Conservation (phyloP, 2,113 vertebrate species). For the Cromileptes altivelis region DNA sequence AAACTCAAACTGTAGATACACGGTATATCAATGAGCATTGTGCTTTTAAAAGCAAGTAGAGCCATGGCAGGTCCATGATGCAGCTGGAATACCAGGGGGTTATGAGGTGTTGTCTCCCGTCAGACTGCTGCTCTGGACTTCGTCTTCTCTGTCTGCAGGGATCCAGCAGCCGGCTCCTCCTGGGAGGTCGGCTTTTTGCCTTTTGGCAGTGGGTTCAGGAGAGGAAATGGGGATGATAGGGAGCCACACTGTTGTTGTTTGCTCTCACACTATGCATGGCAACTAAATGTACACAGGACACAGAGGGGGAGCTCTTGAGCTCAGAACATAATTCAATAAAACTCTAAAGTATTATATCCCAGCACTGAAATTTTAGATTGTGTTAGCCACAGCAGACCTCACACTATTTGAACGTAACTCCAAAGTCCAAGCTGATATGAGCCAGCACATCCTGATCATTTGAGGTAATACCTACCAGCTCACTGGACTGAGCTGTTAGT, state of each 20-base stretch:
- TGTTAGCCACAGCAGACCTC: background rate
- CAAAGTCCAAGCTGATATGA: background rate
- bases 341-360: background rate
- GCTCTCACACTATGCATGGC: conserved; percentile 29
- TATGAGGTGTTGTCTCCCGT: background rate
- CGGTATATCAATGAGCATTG: too few species aligned
- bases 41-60: background rate
- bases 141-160: conserved; percentile 20
- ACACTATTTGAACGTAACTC: background rate
- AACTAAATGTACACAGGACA: conserved; percentile 12
- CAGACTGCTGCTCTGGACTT: conserved; percentile 30
- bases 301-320: background rate
- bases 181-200: conserved; percentile 46
- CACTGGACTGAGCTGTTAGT: background rate
- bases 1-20: too few species aligned
- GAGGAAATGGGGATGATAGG: conserved; percentile 40
- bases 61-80: background rate
- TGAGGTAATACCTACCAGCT: conserved; percentile 30
- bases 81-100: conserved; percentile 27
- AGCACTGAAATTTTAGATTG: background rate
- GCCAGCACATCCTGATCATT: conserved; percentile 9
- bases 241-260: conserved; percentile 46
- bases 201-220: conserved; percentile 38
- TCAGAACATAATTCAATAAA: background rate
- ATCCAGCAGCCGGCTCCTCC: conserved; percentile 26